These are phyloP conservation scores for Bilobella aurantiaca DNA, from an alignment of 1,140 invertebrate genomes.

Conservation along the genomic window DNA sequence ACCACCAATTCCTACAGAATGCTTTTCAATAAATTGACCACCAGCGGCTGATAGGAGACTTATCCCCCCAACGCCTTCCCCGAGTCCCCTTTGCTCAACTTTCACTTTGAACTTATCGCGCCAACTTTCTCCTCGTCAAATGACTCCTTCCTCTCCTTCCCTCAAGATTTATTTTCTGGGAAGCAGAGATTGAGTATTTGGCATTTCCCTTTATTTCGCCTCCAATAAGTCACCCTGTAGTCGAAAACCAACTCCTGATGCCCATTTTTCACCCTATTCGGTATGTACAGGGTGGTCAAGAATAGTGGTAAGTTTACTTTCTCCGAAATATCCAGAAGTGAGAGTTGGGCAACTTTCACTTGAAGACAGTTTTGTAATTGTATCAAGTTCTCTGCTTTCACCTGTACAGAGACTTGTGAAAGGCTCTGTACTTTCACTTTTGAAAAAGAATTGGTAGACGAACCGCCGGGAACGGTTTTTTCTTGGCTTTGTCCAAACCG, in stretches of 20 bases:
- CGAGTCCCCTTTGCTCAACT: too few species aligned
- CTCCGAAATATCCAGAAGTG: too few species aligned
- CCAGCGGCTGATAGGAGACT: background rate
- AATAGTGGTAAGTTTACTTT: too few species aligned
- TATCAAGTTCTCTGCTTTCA: too few species aligned
- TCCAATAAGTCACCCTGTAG: background rate
- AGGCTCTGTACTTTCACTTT: too few species aligned
- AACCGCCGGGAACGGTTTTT: too few species aligned
- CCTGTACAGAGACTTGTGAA: too few species aligned
- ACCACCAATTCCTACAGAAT: background rate
- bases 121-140: background rate
- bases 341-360: too few species aligned
- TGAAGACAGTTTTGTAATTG: too few species aligned
- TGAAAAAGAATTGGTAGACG: too few species aligned
- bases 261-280: background rate
- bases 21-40: constrained; percentile 8
- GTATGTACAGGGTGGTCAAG: too few species aligned
- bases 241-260: background rate
- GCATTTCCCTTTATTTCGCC: background rate
- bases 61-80: background rate
- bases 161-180: background rate
- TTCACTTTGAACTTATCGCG: background rate
- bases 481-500: too few species aligned
- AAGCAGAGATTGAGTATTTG: background rate
- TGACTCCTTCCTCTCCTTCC: background rate